phyloP scores from a whole-genome alignment of 2,888 invertebrate species.

The Bombylius major region DNA sequence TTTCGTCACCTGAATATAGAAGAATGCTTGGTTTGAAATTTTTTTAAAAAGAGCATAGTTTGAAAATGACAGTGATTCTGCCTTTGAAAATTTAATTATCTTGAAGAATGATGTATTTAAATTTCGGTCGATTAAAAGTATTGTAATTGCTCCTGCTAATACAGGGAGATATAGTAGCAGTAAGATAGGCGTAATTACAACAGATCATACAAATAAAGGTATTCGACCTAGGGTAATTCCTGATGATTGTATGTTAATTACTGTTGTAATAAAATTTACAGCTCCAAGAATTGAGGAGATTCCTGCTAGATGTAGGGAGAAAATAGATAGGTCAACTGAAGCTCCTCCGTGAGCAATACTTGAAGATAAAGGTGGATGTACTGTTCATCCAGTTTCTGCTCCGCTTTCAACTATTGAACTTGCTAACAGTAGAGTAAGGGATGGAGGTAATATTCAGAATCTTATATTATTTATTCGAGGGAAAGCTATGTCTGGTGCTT shows the following conservation, averaged over 20 bases:
- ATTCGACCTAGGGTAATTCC: constrained; percentile 50
- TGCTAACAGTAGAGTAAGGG: constrained; percentile 49
- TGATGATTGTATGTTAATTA: constrained; percentile 54
- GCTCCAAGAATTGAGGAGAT: constrained; percentile 61
- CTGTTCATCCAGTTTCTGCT: constrained; percentile 66
- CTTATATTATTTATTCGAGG: constrained; percentile 75
- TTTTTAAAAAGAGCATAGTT: no score
- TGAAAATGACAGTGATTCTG: no score
- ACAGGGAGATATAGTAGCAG: constrained; percentile 59
- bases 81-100: no score
- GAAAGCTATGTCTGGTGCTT: constrained; percentile 68
- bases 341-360: constrained; percentile 51
- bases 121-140: constrained; percentile 67
- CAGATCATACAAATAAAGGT: constrained; percentile 62
- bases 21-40: no score
- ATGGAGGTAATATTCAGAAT: constrained; percentile 60
- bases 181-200: constrained; percentile 51
- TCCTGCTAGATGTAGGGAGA: constrained; percentile 62
- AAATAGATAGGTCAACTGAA: constrained; percentile 64
- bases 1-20: no score
- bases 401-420: constrained; percentile 56
- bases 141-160: constrained; percentile 67
- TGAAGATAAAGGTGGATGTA: constrained; percentile 56
- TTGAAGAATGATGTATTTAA: constrained; percentile 64
- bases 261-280: constrained; percentile 67